Conservation (phyloP, 2,888 invertebrate species). For the Lottia scabra region DNA sequence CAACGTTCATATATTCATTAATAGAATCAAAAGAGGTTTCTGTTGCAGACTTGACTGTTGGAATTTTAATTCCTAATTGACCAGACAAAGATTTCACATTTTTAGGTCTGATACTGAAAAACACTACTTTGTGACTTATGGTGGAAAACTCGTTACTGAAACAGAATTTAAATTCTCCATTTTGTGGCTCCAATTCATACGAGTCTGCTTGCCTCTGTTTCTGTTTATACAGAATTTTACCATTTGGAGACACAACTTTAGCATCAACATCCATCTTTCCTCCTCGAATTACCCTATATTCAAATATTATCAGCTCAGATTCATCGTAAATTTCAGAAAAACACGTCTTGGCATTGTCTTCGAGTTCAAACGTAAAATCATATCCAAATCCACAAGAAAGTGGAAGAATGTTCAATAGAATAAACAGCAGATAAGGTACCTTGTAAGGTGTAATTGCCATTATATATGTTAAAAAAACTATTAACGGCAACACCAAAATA, state of each 20-base stretch:
- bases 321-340: constrained; percentile 57
- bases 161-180: constrained; percentile 61
- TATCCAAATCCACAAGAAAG: constrained; percentile 6
- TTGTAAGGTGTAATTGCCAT: no score
- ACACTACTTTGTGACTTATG: constrained; percentile 58
- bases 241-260: constrained; percentile 58
- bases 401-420: background rate
- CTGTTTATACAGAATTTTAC: constrained; percentile 56
- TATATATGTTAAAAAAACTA: no score
- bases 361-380: constrained; percentile 56
- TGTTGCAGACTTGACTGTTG: constrained; percentile 42
- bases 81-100: constrained; percentile 47
- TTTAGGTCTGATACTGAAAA: constrained; percentile 56
- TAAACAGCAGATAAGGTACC: no score
- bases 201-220: constrained; percentile 41
- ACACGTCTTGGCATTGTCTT: constrained; percentile 55
- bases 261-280: constrained; percentile 64
- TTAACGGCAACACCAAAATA: no score
- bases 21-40: constrained; percentile 52
- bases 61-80: constrained; percentile 46
- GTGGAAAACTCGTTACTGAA: constrained; percentile 65
- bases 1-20: constrained; percentile 47
- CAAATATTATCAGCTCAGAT: constrained; percentile 46
- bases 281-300: constrained; percentile 59
- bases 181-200: constrained; percentile 54